Conservation (phyloP, 1,140 invertebrate species). For the Zaprionus davidi region DNA sequence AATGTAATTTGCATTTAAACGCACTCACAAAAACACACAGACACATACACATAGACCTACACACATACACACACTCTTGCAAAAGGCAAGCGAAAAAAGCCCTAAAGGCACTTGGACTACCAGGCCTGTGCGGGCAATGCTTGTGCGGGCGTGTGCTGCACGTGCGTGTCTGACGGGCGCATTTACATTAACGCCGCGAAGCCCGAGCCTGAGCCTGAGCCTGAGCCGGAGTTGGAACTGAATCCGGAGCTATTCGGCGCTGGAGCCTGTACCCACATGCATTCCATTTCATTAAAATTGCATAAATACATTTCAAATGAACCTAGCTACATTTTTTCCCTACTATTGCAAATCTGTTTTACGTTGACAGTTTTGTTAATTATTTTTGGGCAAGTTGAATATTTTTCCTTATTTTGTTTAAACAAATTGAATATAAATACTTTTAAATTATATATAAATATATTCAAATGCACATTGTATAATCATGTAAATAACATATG, state of each 20-base stretch:
- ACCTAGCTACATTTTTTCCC: constrained; percentile 46
- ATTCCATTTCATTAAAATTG: constrained; percentile 82
- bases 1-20: constrained; percentile 82
- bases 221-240: not conserved
- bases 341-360: not conserved
- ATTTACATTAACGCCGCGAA: constrained; percentile 63
- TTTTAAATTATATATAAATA: too few relatives aligned
- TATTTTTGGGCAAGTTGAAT: not conserved
- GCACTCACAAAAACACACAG: constrained; percentile 45
- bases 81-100: constrained; percentile 19
- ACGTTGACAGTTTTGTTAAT: constrained; percentile 1
- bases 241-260: constrained; percentile 18
- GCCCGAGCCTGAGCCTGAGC: not conserved
- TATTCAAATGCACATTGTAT: too few relatives aligned
- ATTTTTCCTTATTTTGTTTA: not conserved
- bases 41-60: constrained; percentile 4
- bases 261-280: constrained; percentile 57
- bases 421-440: too few relatives aligned
- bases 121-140: constrained; percentile 1
- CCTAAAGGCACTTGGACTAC: constrained; percentile 34
- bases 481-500: too few relatives aligned
- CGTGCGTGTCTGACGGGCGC: constrained; percentile 61
- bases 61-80: constrained; percentile 2
- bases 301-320: constrained; percentile 74
- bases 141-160: constrained; percentile 13